Base-by-base conservation (phyloP, 2,888 invertebrate genomes). In the Embidobia sp. region DNA sequence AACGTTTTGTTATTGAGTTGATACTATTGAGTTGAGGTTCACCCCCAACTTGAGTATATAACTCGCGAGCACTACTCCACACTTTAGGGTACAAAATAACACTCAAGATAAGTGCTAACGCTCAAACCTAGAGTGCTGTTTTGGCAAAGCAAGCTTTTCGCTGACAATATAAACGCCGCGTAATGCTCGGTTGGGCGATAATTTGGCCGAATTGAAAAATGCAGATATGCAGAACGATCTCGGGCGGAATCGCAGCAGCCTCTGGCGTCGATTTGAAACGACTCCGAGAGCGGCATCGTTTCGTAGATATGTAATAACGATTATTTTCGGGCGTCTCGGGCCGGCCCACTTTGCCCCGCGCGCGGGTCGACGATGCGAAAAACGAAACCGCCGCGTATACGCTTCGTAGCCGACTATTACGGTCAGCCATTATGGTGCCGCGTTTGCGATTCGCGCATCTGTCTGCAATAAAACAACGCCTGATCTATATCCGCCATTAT, bases 221-320 rank as follows among this genome's bases (percentile, higher is more conserved):
- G 44, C 27, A 51, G 59, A 51, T 49, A 46, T 37, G 57, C 49
- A 16, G 55, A 37, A 26, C 67, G 19, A 22, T 55, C 22, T 3
- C 37, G 22, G 3, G n/a, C n/a, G 5, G 40, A 59, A 42, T 66
- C 40, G 64, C 44, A 18, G 13, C 46, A 35, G 64, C 76, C 76
- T 13, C 59, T 49, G 69, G 69, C 75, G 51, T 35, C 29, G 48
- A 69, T 63, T 55, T 55, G 48, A 16, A 66, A 19, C 44, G 61
- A 35, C 31, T 27, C 16, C 10, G 40, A 29, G 33, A 40, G 49
- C 61, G 63, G 49, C 37, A 27, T 55, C 73, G 49, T 46, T 55
- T 51, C 70, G 67, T 46, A 70, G 76, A 76, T 70, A 63, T 51
- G 70, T 76, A 76, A 76, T 76, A 70, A 76, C 64, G 76, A 76